These are phyloP conservation scores for Lymantria dispar DNA, from an alignment of 2,888 invertebrate genomes.

Conservation along the genomic window DNA sequence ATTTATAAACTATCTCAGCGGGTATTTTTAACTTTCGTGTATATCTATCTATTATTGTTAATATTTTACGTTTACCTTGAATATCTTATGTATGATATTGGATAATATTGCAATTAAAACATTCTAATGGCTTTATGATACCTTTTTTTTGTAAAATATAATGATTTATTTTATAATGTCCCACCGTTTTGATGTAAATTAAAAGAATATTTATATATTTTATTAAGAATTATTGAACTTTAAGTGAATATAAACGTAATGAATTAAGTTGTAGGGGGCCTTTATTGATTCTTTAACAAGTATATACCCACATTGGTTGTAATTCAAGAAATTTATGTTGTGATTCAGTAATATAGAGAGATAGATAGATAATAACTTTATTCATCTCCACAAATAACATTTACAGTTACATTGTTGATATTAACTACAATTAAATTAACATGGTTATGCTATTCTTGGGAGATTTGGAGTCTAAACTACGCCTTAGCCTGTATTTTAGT, in stretches of 20 bases:
- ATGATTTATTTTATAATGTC: neutral
- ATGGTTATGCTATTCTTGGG: too few species aligned
- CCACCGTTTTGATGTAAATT: neutral
- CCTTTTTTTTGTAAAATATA: neutral
- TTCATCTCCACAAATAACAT: too few species aligned
- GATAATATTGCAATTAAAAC: neutral
- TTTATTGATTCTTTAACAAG: neutral
- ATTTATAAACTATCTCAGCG: neutral
- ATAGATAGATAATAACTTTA: too few species aligned
- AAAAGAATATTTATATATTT: neutral
- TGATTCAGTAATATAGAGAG: neutral
- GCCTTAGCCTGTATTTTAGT: too few species aligned
- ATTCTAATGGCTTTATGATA: neutral
- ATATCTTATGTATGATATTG: conserved; percentile 3
- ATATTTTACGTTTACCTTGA: neutral
- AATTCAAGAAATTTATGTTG: neutral
- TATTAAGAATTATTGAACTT: neutral
- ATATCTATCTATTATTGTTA: neutral
- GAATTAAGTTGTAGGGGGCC: conserved; percentile 5
- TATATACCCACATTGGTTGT: neutral
- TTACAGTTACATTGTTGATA: too few species aligned
- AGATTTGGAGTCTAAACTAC: too few species aligned
- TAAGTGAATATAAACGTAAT: neutral
- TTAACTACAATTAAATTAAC: too few species aligned
- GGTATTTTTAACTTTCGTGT: neutral